Evolutionary conservation across 1,140 invertebrate species (phyloP).

Genomic region (Venustaconcha ellipsiformis): DNA sequence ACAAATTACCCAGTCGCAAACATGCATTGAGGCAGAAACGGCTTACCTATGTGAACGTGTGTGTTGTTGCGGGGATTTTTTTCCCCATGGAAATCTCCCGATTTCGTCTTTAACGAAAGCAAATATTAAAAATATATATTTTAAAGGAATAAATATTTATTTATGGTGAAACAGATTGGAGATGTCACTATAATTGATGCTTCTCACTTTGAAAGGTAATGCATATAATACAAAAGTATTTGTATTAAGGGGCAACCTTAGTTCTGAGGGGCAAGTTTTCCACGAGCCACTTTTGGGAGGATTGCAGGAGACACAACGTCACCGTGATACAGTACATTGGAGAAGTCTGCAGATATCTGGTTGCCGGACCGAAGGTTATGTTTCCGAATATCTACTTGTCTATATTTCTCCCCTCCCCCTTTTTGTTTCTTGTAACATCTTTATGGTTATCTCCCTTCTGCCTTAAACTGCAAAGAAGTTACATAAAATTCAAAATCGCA

Average conservation of each 20-base stretch:
- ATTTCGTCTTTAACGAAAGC: too few species aligned
- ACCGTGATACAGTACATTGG: constrained; percentile 24
- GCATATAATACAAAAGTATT: not conserved
- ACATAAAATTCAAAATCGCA: too few species aligned
- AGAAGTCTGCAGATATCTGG: constrained; percentile 26
- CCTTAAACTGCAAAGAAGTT: too few species aligned
- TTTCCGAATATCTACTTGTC: too few species aligned
- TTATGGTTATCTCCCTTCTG: too few species aligned
- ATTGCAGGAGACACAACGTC: constrained; percentile 6
- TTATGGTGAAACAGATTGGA: not conserved
- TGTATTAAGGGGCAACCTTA: constrained; percentile 10
- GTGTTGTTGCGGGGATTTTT: too few species aligned
- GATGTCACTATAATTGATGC: not conserved
- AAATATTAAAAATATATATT: constrained; percentile 1
- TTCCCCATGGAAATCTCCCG: too few species aligned
- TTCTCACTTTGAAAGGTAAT: not conserved
- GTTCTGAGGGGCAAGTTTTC: constrained; percentile 20
- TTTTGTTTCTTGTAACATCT: too few species aligned
- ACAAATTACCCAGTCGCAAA: too few species aligned
- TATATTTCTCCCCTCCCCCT: too few species aligned
- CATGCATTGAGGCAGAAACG: too few species aligned
- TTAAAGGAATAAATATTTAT: not conserved
- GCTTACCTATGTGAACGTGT: too few species aligned
- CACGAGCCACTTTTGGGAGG: constrained; percentile 10
- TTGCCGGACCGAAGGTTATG: constrained; percentile 5